phyloP scores from a whole-genome alignment of 2,797 vertebrate genomes.

The Propithecus deckenii region DNA sequence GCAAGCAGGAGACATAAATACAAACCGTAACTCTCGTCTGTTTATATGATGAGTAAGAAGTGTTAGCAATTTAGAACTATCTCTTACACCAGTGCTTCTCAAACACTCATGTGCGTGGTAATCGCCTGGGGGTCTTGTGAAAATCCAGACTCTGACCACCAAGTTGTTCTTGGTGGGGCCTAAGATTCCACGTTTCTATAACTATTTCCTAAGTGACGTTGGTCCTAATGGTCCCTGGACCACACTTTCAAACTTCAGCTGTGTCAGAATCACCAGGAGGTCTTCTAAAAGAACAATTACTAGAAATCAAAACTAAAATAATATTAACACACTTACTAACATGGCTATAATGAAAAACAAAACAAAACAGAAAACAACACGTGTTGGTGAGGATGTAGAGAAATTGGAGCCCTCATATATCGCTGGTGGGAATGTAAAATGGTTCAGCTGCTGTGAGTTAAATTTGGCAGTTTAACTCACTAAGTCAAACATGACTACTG shows the following conservation, averaged over 20 bases:
- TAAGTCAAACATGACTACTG: not conserved
- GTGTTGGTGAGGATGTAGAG: not conserved
- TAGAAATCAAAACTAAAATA: not conserved
- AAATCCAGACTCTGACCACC: not conserved
- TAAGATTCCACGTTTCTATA: not conserved
- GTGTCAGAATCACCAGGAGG: not conserved
- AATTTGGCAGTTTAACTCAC: not conserved
- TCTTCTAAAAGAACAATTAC: not conserved
- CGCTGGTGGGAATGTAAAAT: not conserved
- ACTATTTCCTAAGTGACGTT: not conserved
- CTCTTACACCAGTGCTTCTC: not conserved
- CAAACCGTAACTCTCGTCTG: not conserved
- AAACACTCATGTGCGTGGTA: not conserved
- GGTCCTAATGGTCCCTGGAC: not conserved
- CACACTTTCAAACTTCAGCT: not conserved
- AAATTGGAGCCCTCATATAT: not conserved
- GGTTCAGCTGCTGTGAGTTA: not conserved
- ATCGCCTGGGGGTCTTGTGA: not conserved
- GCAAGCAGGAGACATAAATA: not conserved
- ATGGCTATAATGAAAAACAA: not conserved
- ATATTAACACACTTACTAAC: not conserved
- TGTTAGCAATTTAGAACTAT: not conserved
- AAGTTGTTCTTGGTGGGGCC: not conserved
- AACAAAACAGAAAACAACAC: not conserved
- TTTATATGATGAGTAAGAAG: not conserved